These are phyloP conservation scores for Hydraecia micacea DNA, from an alignment of 2,888 invertebrate genomes.

Conservation along the genomic window DNA sequence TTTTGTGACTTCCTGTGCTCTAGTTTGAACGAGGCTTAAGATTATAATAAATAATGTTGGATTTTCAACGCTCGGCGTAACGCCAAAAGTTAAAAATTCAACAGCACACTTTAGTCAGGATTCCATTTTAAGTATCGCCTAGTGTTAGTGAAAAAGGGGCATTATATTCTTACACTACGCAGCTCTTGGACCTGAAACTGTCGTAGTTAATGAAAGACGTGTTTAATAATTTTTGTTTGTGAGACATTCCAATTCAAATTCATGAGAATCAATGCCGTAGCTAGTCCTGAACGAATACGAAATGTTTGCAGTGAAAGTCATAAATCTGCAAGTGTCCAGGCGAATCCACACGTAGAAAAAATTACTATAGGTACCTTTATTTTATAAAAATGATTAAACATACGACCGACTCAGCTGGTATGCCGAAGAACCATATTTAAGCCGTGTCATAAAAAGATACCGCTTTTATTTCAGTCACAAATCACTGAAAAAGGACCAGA, in stretches of 20 bases:
- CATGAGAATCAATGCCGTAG: background rate
- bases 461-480: constrained; percentile 50
- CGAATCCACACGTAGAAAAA: background rate
- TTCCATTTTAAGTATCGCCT: background rate
- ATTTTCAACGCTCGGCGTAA: background rate
- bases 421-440: constrained; percentile 37
- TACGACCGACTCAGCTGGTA: constrained; percentile 38
- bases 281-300: background rate
- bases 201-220: background rate
- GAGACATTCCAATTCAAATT: background rate
- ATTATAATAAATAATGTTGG: background rate
- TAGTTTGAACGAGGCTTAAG: background rate
- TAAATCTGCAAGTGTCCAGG: background rate
- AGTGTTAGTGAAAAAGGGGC: background rate
- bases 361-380: background rate
- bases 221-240: background rate
- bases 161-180: background rate
- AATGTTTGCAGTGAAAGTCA: constrained; percentile 1
- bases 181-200: background rate
- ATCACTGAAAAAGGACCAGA: constrained; percentile 30
- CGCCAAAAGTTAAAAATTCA: background rate
- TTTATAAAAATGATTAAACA: background rate
- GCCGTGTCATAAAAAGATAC: constrained; percentile 57
- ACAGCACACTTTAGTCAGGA: background rate
- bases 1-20: background rate